phyloP scores from a whole-genome alignment of 2,797 vertebrate genomes.

The Acanthurus leucopareius region DNA sequence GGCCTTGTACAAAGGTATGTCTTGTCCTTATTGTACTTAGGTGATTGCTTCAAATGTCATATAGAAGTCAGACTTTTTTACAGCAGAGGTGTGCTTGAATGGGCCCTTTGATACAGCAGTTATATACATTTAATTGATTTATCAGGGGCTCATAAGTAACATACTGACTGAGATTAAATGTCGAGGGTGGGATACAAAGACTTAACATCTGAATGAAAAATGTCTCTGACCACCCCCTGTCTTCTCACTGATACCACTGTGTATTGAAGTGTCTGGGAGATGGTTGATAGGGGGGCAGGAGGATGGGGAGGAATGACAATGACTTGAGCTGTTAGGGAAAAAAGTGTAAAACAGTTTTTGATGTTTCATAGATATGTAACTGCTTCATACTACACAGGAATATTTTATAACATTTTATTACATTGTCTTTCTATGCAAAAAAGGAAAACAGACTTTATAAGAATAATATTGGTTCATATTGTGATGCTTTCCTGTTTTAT shows the following conservation, averaged over 20 bases:
- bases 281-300: constrained; percentile 9
- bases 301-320: not conserved
- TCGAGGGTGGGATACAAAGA: not conserved
- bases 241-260: constrained; percentile 11
- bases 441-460: not conserved
- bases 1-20: constrained; percentile 70
- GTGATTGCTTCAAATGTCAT: not conserved
- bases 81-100: not conserved
- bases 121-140: not conserved
- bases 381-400: not conserved
- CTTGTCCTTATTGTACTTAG: constrained; percentile 41
- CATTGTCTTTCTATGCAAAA: no score
- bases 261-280: constrained; percentile 46
- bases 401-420: not conserved
- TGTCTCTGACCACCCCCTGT: constrained; percentile 14
- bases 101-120: no score
- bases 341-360: not conserved
- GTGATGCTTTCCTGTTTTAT: not conserved
- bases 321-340: not conserved
- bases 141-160: not conserved
- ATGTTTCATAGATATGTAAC: not conserved
- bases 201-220: constrained; percentile 43
- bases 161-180: not conserved
- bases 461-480: not conserved
- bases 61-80: not conserved